Evolutionary conservation across 2,797 vertebrate species (phyloP).

Genomic region (Anas acuta): DNA sequence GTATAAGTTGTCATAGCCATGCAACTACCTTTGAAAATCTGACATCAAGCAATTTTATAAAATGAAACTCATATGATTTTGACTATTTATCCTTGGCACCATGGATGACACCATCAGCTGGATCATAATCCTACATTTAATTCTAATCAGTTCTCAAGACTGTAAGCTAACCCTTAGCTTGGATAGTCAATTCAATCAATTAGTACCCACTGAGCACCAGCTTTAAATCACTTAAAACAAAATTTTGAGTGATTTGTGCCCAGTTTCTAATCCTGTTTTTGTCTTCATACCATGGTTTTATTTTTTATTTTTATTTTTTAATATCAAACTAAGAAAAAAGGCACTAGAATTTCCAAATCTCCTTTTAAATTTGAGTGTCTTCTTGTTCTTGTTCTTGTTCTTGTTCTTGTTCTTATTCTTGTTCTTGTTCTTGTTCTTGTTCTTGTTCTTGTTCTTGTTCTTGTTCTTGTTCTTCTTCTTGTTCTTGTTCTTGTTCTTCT

Average conservation of each 20-base stretch:
- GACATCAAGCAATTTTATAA: not conserved
- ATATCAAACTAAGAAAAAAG: not conserved
- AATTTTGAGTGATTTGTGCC: not conserved
- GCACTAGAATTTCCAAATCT: not conserved
- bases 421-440: not conserved
- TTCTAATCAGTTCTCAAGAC: not conserved
- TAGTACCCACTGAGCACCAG: not conserved
- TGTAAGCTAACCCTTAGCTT: not conserved
- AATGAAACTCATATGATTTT: not conserved
- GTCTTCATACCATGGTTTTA: fast-evolving
- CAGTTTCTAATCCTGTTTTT: not conserved
- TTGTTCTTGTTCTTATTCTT: no score
- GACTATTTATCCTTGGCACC: not conserved
- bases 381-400: not conserved
- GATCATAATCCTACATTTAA: not conserved
- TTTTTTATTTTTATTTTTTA: not conserved
- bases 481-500: no score
- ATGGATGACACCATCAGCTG: not conserved
- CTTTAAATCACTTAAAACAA: not conserved
- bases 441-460: not conserved
- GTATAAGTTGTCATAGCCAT: not conserved
- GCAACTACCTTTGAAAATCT: not conserved
- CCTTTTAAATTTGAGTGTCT: not conserved
- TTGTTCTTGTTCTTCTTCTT: not conserved
- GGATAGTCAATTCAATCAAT: not conserved